Base-by-base conservation (phyloP, 2,888 invertebrate genomes). In the Netelia melanura region DNA sequence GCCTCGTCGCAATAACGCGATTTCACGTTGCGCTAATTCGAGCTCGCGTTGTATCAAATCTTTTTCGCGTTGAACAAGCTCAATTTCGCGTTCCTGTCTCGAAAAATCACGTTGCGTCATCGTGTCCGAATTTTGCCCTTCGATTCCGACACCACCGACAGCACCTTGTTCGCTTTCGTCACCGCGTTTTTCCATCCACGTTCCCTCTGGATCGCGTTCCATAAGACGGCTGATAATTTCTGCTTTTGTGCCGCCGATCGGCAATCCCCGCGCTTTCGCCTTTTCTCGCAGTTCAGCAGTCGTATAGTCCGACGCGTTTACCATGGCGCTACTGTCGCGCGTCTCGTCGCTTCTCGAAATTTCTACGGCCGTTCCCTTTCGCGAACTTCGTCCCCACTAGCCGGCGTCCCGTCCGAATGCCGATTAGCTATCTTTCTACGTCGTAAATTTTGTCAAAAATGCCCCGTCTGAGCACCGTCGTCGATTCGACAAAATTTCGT, bases 21-120 rank as follows among this genome's bases (percentile, higher is more conserved):
- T 38, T 17, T 65, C 64, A 43, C 64, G 43, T 65, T 43, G 38
- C 62, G 30, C 30, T 38, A 64, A 64, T 8, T 61, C 74, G 62
- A 74, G 61, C 10, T 74, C 74, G 3, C 74, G 74, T 25, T 62
- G 74, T n/a, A 62, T 62, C 9, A 74, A 54, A 25, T 74, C 74
- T 74, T 44, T 74, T 14, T 71, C 71, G 1, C 71, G 71, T 56
- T 56, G 54, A 17, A 0, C 30, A 38, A n/a, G 10, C 44, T 71
- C 48, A 62, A 72, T n/a, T 61, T 67, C 23, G 58, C 62, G 17
- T 8, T 25, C 38, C 14, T 62, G 58, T 3, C 30, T 30, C 30
- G 3, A 30, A 30, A 2, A 30, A 30, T 30, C 30, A 30, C 30
- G 30, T 30, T 30, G 30, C 30, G 30, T 30, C 30, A 30, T 30